Base-by-base conservation (phyloP, 2,797 vertebrate genomes). In the Dryobates pubescens region DNA sequence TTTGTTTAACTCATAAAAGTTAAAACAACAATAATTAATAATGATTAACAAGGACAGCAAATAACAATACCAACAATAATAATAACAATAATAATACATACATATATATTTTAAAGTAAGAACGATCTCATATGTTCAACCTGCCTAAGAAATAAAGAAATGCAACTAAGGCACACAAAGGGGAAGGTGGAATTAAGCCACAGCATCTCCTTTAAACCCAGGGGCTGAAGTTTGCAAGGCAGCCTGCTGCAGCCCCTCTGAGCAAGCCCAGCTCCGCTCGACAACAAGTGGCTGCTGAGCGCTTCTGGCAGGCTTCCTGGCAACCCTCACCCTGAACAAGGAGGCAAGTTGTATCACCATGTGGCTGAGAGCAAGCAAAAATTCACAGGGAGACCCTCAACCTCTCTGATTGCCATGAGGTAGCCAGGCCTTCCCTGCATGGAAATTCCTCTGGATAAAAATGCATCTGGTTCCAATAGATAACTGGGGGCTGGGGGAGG, bases 221-320 rank as follows among this genome's bases (percentile, higher is more conserved):
- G 80, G 1, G 67, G 67, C 61, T 56, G 43, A 91, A 86, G 89
- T 88, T 81, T 32, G 53, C 41, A 15, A 65, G 54, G 15, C 8
- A 3, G 22, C 1, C 1, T 17, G 51, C 36, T 12, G 26, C 69
- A 47, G 72, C 30, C 80, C 76, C 57, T 78, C 61, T 13, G 20
- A 88, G 64, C 57, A 3, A 86, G 14, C 77, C 77, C 27, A 4
- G 63, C 75, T 36, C 36, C 8, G 36, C 36, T 36, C 69, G 13
- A 95, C 95, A 95, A 94, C 92, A 95, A 96, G 94, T 92, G 90
- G 86, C 92, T 56, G 68, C 76, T 30, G 15, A 89, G 43, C 74
- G 7, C 68, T 68, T 58, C 67, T 17, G 19, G 6, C 9, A 3
- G 63, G 32, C 12, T 32, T 68, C 54, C 74, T 72, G 34, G 49